phyloP scores from a whole-genome alignment of 2,113 vertebrate species.

The Anthoscopus minutus region DNA sequence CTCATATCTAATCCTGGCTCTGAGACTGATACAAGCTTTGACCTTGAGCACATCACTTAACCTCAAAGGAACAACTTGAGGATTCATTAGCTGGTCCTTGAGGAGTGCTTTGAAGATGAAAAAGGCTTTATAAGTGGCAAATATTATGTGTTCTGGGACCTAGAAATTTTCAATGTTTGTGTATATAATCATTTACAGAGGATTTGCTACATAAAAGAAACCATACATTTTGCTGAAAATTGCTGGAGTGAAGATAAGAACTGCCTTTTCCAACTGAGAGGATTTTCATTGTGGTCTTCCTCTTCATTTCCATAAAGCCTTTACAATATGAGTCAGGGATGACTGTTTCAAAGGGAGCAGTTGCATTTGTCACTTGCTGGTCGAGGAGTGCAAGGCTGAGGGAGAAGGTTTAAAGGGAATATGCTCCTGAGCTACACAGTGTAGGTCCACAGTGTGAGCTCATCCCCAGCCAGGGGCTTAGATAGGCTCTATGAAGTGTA shows the following conservation, averaged over 20 bases:
- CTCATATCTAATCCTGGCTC: neutral
- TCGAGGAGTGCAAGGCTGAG: fast-evolving
- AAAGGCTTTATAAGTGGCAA: conserved; percentile 19
- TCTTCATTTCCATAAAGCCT: neutral
- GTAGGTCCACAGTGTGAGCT: neutral
- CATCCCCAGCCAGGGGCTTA: fast-evolving
- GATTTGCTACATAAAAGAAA: conserved; percentile 50
- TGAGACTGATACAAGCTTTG: neutral
- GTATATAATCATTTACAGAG: conserved; percentile 42
- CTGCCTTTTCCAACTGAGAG: neutral
- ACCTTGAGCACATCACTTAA: conserved; percentile 45
- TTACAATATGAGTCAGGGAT: neutral
- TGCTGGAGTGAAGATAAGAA: conserved; percentile 13
- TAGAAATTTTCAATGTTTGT: conserved; percentile 48
- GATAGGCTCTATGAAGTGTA: neutral
- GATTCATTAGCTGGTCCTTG: conserved; percentile 24
- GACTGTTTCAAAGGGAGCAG: neutral
- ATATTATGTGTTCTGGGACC: conserved; percentile 6
- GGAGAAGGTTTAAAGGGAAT: neutral
- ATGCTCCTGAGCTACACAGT: neutral
- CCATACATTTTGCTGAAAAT: neutral
- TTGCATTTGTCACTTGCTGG: neutral
- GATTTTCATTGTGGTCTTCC: neutral
- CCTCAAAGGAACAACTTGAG: conserved; percentile 26
- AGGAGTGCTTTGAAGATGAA: conserved; percentile 43